Base-by-base conservation (phyloP, 2,113 vertebrate species). In the Fukomys damarensis region DNA sequence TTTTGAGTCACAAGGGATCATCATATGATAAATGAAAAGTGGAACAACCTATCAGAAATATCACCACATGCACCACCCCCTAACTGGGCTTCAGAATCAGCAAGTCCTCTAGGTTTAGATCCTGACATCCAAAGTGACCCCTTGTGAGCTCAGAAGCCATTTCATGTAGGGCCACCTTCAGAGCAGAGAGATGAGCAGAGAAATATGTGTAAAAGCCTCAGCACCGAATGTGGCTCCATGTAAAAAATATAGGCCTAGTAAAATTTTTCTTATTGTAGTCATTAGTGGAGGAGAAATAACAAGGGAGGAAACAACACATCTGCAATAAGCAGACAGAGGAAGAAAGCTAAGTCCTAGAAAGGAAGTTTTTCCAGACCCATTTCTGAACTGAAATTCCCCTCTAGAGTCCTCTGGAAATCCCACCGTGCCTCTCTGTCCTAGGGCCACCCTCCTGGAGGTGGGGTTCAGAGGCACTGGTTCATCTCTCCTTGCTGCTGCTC, bases 391-490 rank as follows among this genome's bases (percentile, higher is more conserved):
- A 96, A 90, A 52, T 70, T 38, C 13, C n/a, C 26, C 32, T 17
- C 2, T 2, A 35, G 54, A 32, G 3, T 9, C 26, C 24, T 13
- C 5, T n/a, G 58, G 68, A 86, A 63, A 24, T 22, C 94, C 77
- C 54, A 35, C 13, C 5, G 0, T 52, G 26, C 35, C 1, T 28
- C 58, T 58, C 26, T 0, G 1, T 8, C 8, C 26, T 24, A 35
- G 16, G 2, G 0, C 0, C 19, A 1, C 11, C 24, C 24, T n/a
- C 22, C 38, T 49, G 52, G 68, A 41, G 43, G 22, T 0, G 1
- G 79, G 26, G 70, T 26, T 2, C 2, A 35, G 20, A 30, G 22
- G 43, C 43, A 32, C 74, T 30, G 72, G 63, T 20, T n/a, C 90
- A 16, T 13, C 80, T 26, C 86, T 13, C 32, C 66, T 46, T 46